Evolutionary conservation across 2,888 invertebrate genomes (phyloP).

Genomic region (Caenorhabditis panamensis): DNA sequence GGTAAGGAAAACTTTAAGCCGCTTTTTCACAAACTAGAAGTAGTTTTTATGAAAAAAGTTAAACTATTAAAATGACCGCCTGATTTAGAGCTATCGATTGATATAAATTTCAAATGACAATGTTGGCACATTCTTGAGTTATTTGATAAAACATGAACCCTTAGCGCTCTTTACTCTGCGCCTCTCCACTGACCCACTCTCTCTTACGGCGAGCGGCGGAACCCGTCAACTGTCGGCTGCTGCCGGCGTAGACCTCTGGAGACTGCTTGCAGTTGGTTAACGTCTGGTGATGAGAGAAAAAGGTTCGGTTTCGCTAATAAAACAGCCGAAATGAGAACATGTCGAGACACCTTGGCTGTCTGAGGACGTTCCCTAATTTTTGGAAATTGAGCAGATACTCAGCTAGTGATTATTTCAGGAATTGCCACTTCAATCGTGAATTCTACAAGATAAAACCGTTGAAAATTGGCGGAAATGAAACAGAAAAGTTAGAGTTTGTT

Average conservation of each 20-base stretch:
- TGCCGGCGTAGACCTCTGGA: neutral
- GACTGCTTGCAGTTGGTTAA: neutral
- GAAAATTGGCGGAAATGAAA: constrained; percentile 48
- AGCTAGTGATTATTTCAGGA: constrained; percentile 30
- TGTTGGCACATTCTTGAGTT: no score
- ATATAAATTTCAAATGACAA: no score
- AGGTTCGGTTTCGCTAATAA: constrained; percentile 62
- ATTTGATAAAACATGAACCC: no score
- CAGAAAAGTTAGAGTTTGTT: constrained; percentile 26
- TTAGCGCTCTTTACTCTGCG: constrained; percentile 14
- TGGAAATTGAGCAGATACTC: neutral
- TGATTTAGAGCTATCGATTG: no score
- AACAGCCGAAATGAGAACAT: constrained; percentile 52
- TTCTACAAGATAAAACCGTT: constrained; percentile 9
- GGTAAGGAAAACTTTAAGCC: constrained; percentile 21
- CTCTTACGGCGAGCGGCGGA: constrained; percentile 40
- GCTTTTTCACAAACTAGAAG: neutral
- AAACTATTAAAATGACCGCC: no score
- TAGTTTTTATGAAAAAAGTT: no score
- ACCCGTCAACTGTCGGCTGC: constrained; percentile 53
- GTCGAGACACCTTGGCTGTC: constrained; percentile 65
- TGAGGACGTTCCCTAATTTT: constrained; percentile 51
- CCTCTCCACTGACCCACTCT: no score
- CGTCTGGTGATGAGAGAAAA: constrained; percentile 60
- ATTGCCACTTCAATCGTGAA: constrained; percentile 50